Conservation (phyloP, 2,797 vertebrate species). For the Sebastes flavidus region DNA sequence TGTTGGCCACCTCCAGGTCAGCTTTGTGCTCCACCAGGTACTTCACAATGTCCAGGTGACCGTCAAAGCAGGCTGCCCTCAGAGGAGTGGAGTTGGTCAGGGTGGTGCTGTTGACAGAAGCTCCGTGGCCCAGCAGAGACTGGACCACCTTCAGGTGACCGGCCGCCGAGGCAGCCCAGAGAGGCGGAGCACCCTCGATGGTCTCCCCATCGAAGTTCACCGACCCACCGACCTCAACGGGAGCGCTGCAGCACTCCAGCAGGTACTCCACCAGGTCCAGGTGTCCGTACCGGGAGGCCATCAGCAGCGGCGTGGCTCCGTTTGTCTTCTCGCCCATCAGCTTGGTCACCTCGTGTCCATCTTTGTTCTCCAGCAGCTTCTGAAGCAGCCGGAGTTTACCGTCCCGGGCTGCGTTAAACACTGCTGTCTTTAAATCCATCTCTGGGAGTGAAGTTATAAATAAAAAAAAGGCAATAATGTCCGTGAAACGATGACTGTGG, state of each 20-base stretch:
- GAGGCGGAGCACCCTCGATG: slow-evolving; percentile 95
- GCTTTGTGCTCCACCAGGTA: slow-evolving; percentile 98
- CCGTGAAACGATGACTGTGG: background rate
- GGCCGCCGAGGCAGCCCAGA: slow-evolving; percentile 96
- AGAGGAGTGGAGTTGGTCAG: slow-evolving; percentile 96
- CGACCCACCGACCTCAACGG: slow-evolving; percentile 93
- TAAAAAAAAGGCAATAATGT: background rate
- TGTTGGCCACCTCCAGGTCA: slow-evolving; percentile 97
- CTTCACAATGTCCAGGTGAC: slow-evolving; percentile 96
- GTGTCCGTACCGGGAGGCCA: slow-evolving; percentile 95
- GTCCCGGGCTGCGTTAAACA: slow-evolving; percentile 96
- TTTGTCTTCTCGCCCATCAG: slow-evolving; percentile 95
- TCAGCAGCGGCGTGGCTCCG: slow-evolving; percentile 93
- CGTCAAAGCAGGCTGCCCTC: slow-evolving; percentile 96
- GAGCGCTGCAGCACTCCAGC: slow-evolving; percentile 92
- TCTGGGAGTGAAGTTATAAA: background rate
- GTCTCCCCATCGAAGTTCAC: slow-evolving; percentile 99
- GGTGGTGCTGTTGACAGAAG: slow-evolving; percentile 97
- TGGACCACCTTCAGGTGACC: slow-evolving; percentile 97
- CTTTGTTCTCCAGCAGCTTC: slow-evolving; percentile 96
- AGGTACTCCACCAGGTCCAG: slow-evolving; percentile 96
- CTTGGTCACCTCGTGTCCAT: slow-evolving; percentile 89
- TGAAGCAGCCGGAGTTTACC: slow-evolving; percentile 96
- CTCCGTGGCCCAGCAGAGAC: slow-evolving; percentile 93
- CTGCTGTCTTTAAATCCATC: slow-evolving; percentile 99